Evolutionary conservation across 2,888 invertebrate species (phyloP), one percentile per base, ranked within the genome.

Genomic region (Empis stercorea): DNA sequence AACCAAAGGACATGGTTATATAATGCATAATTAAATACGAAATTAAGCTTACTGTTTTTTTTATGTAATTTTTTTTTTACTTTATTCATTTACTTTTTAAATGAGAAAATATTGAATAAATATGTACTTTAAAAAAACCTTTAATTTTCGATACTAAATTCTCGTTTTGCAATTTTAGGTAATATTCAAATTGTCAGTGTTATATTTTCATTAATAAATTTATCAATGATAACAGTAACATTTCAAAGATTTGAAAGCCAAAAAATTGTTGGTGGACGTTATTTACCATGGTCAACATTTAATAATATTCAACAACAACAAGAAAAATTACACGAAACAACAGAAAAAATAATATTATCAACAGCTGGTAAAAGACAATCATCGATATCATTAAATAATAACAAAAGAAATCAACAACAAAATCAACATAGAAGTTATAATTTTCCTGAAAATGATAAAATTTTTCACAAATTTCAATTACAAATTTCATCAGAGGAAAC

Each of bases 201-300:
- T 48, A 59, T 80, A 2, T 75, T 80, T 53, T 81, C 84, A 3
- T 71, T 82, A 32, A 71, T 81, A 23, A 75, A 82, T 59, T 72
- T 86, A 71, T 79, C 86, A 1, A 75, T 78, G 47, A 79, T 81
- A 36, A 82, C 84, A 14, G 77, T 81, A 23, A 71, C 77, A 20
- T 87, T 81, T 59, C 81, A 86, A 65, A 75, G 85, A 59, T 86
- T 86, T 60, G 85, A 85, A 66, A 79, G 84, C 54, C 85, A 87
- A 66, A 81, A 83, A 57, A 60, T 81, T 30, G 77, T 78, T 45
- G 86, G 86, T 1, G 75, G 79, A 42, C 75, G 74, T 59, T 81
- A 85, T 63, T 20, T 23, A n/a, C 86, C 86, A 2, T 87, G 87
- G 87, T 75, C 75, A 17, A 72, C 70, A 43, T 59, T 63, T 3